Conservation (phyloP, 2,888 invertebrate genomes). For the Lepidonotus clava region DNA sequence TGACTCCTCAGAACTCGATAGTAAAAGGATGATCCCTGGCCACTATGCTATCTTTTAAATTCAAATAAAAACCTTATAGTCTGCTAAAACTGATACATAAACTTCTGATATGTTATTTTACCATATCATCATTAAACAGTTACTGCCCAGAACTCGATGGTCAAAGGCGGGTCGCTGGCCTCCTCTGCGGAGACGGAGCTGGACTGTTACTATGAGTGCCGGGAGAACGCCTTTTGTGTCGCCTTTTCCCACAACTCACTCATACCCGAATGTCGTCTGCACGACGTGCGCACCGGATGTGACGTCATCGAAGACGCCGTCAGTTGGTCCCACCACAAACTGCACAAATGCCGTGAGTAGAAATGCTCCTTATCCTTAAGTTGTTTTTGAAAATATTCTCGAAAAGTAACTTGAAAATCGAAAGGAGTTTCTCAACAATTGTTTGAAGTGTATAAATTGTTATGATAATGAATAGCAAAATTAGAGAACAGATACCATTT, state of each 20-base stretch:
- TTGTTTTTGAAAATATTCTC: neutral
- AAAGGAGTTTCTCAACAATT: neutral
- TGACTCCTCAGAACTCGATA: no score
- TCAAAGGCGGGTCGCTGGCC: neutral
- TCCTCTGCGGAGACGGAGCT: neutral
- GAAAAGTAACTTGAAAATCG: neutral
- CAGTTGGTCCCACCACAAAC: conserved; percentile 15
- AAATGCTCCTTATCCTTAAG: neutral
- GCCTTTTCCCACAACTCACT: neutral
- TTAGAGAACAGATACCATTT: no score
- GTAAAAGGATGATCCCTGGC: neutral
- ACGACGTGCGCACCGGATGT: neutral
- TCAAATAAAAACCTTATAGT: neutral
- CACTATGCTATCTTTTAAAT: neutral
- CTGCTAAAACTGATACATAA: neutral
- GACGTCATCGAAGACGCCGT: neutral
- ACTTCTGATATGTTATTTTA: neutral
- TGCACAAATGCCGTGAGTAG: conserved; percentile 24
- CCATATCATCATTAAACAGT: neutral
- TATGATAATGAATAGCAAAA: no score
- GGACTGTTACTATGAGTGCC: neutral
- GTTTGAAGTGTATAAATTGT: no score
- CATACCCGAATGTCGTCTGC: neutral
- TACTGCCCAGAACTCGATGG: neutral
- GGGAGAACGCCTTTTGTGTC: neutral